phyloP scores from a whole-genome alignment of 2,888 invertebrate species.

The Mystacides longicornis region DNA sequence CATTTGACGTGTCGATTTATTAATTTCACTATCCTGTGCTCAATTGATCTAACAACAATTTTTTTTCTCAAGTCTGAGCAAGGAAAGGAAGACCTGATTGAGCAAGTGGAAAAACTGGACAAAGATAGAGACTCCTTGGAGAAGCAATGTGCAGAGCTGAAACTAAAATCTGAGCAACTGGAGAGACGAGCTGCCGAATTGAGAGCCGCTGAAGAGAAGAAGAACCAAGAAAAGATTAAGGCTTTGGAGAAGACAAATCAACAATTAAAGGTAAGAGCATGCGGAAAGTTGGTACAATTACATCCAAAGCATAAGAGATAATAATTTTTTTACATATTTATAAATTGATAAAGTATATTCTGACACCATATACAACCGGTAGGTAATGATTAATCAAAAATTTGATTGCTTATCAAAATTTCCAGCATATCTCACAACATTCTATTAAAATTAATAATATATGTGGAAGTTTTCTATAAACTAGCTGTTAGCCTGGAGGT shows the following conservation, averaged over 20 bases:
- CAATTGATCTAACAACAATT: too few species aligned
- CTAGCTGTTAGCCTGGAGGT: too few species aligned
- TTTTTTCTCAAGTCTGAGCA: conserved; percentile 61
- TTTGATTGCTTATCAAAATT: too few species aligned
- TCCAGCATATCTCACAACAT: too few species aligned
- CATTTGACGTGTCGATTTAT: too few species aligned
- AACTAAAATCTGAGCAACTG: conserved; percentile 65
- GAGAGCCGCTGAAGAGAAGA: conserved; percentile 82
- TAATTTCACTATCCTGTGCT: too few species aligned
- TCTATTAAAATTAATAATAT: too few species aligned
- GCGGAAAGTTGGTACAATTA: too few species aligned
- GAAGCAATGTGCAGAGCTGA: conserved; percentile 51
- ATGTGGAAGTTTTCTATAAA: too few species aligned
- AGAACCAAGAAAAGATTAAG: conserved; percentile 85
- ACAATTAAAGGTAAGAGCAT: conserved; percentile 86
- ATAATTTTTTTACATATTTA: background rate
- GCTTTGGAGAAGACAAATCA: conserved; percentile 91
- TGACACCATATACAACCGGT: too few species aligned
- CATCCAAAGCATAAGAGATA: background rate
- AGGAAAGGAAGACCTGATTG: conserved; percentile 75
- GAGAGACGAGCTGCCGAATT: conserved; percentile 77
- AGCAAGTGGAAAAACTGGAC: conserved; percentile 64
- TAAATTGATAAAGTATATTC: background rate
- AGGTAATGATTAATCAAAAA: too few species aligned
- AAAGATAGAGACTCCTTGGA: conserved; percentile 58